Evolutionary conservation across 2,888 invertebrate species (phyloP), one percentile per base, ranked within the genome.

Genomic region (Abrostola triplasia): DNA sequence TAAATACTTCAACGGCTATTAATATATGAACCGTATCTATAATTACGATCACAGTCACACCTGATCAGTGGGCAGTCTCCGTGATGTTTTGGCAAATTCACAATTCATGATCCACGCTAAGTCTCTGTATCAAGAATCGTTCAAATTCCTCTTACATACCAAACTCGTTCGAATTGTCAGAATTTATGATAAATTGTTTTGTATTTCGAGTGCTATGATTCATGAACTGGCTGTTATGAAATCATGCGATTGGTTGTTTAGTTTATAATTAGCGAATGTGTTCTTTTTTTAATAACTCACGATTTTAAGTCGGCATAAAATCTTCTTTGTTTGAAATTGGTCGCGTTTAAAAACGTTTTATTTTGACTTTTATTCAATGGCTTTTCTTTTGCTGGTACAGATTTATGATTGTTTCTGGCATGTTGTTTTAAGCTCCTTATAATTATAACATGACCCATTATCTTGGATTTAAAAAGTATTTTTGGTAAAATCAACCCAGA

Each of bases 161-260:
- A 36, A 49, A 49, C 67, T 55, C 58, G 67, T 76, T 50, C 10
- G 37, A 44, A 64, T 64, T 70, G 71, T 59, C 64, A 59, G 53
- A 75, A 60, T 37, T 52, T 41, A 44, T 65, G 67, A 71, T 65
- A 76, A 65, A 72, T 65, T 55, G 60, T 76, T 72, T 44, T n/a
- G 47, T 71, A 58, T 72, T 64, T 71, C 11, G 11, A n/a, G 11
- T 9, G 36, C 9, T 9, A n/a, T 49, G 35, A 49, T 49, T 35
- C 35, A 49, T 11, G 6, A 9, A 49, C 36, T 49, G 24, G 9
- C 35, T 49, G 0, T 47, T 44, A 44, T 8, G 13, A 9, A 44
- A 9, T 24, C 5, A 9, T 47, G 44, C 24, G 24, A 47, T 47
- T 47, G 44, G 44, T 47, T 47, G 44, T 47, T 13, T 47, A 24